Evolutionary conservation across 2,797 vertebrate genomes (phyloP), one percentile per base, ranked within the genome.

Genomic region (Coregonus ussuriensis): DNA sequence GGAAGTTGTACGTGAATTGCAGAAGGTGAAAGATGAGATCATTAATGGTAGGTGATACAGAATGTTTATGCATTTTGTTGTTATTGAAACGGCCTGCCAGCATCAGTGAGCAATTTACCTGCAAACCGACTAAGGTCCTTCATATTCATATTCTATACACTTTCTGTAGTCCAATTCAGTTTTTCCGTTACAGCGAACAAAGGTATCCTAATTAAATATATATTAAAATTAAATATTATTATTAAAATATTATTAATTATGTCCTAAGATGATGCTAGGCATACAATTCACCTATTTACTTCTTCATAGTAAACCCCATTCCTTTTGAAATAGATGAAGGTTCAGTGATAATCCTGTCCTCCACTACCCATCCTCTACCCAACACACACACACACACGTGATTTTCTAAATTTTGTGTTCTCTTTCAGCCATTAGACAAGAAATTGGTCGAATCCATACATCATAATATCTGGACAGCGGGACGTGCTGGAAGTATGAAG

Each of bases 21-120:
- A 99, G 94, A 99, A 98, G 88, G 98, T 99, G 89, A 99, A 99
- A 94, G 97, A 98, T 85, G 98, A 99, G 92, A 99, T 99, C 88
- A 99, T 99, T 82, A 96, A 98, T 68, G 98, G 98, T 99, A 92
- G 96, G 96, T 54, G 37, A 6, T 70, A 15, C 15, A 73, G 15
- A 9, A 1, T 47, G 41, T 47, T 47, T 47, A 11, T 47, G 41
- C 41, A 47, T 47, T 11, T 47, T 47, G 37, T 41, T 33, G 29
- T 35, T 37, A 37, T 68, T 68, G 13, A 15, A 6, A 16, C 18
- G 3, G 31, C 31, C n/a, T 14, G 13, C 4, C 21, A 33, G 14
- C 29, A 16, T 31, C 63, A 66, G 25, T 9, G 63, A 66, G 25
- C 13, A 16, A 25, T 15, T 31, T 14, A 66, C 14, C 54, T n/a